Evolutionary conservation across 2,113 vertebrate species (phyloP).

Genomic region (Noctilio leporinus): DNA sequence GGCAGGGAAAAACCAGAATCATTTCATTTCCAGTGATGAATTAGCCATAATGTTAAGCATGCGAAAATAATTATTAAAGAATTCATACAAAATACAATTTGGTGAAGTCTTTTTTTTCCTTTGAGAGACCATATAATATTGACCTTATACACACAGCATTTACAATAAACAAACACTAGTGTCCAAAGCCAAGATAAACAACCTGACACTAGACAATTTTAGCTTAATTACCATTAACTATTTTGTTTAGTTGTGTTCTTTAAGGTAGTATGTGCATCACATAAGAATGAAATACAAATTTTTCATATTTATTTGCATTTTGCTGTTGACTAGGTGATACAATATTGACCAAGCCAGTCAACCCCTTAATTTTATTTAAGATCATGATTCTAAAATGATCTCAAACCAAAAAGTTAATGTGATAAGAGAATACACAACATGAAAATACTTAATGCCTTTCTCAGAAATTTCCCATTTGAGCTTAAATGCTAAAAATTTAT

Average conservation of each 20-base stretch:
- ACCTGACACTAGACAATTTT: neutral
- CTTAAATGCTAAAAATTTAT: neutral
- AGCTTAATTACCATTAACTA: neutral
- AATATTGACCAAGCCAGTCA: neutral
- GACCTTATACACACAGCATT: neutral
- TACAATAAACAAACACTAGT: neutral
- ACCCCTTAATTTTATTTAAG: neutral
- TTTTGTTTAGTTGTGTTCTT: neutral
- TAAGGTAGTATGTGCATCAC: neutral
- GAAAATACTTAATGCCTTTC: neutral
- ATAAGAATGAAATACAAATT: neutral
- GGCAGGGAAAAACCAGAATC: conserved; percentile 50
- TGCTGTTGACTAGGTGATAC: neutral
- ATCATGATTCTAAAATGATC: conserved; percentile 33
- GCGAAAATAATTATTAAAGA: conserved; percentile 5
- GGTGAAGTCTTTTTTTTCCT: neutral
- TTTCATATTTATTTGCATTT: neutral
- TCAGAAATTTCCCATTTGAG: neutral
- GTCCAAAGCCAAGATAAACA: neutral
- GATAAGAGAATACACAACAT: neutral
- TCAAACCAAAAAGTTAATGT: neutral
- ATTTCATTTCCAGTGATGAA: neutral
- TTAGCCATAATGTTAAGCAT: neutral
- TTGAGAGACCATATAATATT: neutral
- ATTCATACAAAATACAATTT: conserved; percentile 17